Evolutionary conservation across 1,140 invertebrate species (phyloP), one percentile per base, ranked within the genome.

Genomic region (Hylaeus anthracinus): DNA sequence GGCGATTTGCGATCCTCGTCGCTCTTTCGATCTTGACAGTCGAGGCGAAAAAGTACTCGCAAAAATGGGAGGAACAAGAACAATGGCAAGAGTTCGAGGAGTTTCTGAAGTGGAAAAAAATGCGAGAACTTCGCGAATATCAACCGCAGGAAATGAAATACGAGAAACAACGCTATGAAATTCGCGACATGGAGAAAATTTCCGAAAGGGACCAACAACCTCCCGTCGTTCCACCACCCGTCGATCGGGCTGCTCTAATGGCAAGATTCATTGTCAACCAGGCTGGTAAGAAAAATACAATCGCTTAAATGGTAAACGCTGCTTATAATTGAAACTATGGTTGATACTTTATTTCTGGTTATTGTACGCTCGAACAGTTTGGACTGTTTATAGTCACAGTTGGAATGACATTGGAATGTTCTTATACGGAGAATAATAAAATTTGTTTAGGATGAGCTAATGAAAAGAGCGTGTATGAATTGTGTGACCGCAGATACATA

Each of bases 1-100:
- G 51, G 9, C 10, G 91, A 89, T 2, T 90, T 88, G 0, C 88
- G 78, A 45, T 90, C 85, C 14, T 88, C 74, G 1, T 88, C 82
- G 70, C 86, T 90, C 14, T 92, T 84, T 48, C 92, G 83, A 76
- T 78, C 26, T 2, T 94, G 90, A 0, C 92, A 90, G 56, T 94
- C 91, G 0, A 82, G 3, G 75, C 81, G 10, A 79, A 82, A 12
- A 82, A 72, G 4, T 53, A 82, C 56, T 1, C 43, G 5, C 51
- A 61, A 10, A n/a, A 45, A 9, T 51, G 43, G 2, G 67, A 53
- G 0, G 39, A 58, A 1, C 4, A 45, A 10, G 45, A 63, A 65
- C 71, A 75, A 4, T 80, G 81, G 85, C 58, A 80, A n/a, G 69
- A 86, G 53, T 80, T 86, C 15, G 64, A 83, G 9, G 80, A 82